Evolutionary conservation across 2,888 invertebrate genomes (phyloP), one percentile per base, ranked within the genome.

Genomic region (Octonoba sinensis): DNA sequence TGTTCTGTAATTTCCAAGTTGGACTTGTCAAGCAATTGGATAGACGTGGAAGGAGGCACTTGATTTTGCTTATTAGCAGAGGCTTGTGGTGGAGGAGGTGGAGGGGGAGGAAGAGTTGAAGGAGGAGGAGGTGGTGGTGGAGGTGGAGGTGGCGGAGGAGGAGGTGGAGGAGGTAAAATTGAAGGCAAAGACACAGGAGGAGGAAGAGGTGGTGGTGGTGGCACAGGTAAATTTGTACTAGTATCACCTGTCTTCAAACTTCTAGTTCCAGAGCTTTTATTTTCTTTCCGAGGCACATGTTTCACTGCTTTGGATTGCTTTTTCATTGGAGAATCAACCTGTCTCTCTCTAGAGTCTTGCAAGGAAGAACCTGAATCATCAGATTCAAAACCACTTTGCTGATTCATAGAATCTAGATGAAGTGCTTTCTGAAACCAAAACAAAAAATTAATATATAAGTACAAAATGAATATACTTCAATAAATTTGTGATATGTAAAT

Each of bases 161-260:
- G 72, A 84, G 18, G 86, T 85, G 46, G 87, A 1, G 49, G 56
- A 13, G 67, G 64, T 13, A 18, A 20, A 36, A 36, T 15, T n/a
- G 69, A 56, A 13, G 64, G 76, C n/a, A 56, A 54, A 27, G 56
- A 54, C 65, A 66, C 76, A 46, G 15, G 36, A 13, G 76, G 46
- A 11, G 67, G 44, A 36, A 44, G 54, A 11, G 70, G 16, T n/a
- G 59, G 18, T 13, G 75, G 51, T 51, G 16, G 20, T 16, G 54
- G 11, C 1, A 22, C 51, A 49, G 16, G n/a, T 12, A 47, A 11
- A 16, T 18, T 47, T 56, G 18, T 3, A 18, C 20, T 44, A n/a
- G 15, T 8, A n/a, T 49, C 24, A 49, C 15, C 46, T 1, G 24
- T 20, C 16, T 65, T 49, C 3, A 8, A 13, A 22, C 20, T 65